These are phyloP conservation scores for Leucophenga montana DNA, from an alignment of 2,888 invertebrate species.

Conservation along the genomic window DNA sequence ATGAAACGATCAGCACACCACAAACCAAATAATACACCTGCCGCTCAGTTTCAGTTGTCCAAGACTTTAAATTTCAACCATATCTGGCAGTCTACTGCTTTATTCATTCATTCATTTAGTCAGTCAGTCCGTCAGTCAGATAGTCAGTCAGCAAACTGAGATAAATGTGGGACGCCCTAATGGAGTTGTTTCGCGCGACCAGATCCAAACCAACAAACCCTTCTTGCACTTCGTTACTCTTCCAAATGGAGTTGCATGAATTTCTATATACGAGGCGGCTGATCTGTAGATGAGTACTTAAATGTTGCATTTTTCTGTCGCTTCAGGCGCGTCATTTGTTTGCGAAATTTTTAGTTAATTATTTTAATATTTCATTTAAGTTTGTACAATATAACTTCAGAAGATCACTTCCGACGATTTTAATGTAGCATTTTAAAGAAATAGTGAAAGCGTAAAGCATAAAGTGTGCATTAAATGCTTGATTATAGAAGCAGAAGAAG, in stretches of 20 bases:
- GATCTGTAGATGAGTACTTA: background rate
- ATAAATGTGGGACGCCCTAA: constrained; percentile 61
- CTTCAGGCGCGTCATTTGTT: constrained; percentile 45
- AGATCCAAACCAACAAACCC: background rate
- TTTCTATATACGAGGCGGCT: constrained; percentile 10
- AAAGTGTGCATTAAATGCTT: constrained; percentile 23
- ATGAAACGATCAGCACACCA: constrained; percentile 13
- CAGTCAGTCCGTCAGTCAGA: constrained; percentile 40
- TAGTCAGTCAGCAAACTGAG: constrained; percentile 48
- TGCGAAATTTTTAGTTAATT: constrained; percentile 44
- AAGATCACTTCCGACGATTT: too few species aligned
- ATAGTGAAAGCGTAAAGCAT: background rate
- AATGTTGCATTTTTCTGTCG: constrained; percentile 23
- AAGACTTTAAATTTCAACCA: background rate
- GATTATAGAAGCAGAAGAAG: too few species aligned
- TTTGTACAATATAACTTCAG: constrained; percentile 25
- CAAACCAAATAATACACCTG: constrained; percentile 17
- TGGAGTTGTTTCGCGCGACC: constrained; percentile 53
- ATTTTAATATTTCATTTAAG: constrained; percentile 54
- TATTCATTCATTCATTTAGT: constrained; percentile 20
- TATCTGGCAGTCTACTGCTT: background rate
- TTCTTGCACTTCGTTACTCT: background rate
- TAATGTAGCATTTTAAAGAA: too few species aligned
- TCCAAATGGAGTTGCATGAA: constrained; percentile 24
- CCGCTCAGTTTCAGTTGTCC: background rate